Conservation (phyloP, 2,888 invertebrate genomes). For the Chaitophorus viminalis region DNA sequence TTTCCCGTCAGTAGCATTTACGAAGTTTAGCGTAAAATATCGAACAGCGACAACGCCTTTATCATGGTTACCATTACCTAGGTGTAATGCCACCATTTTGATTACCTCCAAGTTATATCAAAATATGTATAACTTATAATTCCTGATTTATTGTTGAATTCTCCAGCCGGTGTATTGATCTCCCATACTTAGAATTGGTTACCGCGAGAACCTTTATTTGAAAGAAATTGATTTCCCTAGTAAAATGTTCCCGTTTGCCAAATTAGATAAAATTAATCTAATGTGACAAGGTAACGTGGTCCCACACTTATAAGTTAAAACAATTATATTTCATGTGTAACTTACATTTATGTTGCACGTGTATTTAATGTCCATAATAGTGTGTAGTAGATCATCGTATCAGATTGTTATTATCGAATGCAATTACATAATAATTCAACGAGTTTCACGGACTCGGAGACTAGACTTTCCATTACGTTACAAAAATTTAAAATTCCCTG, state of each 20-base stretch:
- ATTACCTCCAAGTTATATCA: no score
- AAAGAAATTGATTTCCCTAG: neutral
- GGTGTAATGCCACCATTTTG: no score
- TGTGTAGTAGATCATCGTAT: neutral
- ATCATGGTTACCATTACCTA: no score
- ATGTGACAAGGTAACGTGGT: neutral
- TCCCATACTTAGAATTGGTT: neutral
- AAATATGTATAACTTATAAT: no score
- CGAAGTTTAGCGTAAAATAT: no score
- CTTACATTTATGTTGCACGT: neutral
- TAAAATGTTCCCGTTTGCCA: neutral
- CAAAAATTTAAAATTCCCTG: neutral
- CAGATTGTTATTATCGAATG: no score
- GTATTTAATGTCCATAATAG: neutral
- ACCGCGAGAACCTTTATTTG: neutral
- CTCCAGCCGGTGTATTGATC: neutral
- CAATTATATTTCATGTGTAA: neutral
- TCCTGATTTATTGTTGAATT: no score
- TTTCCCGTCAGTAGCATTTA: no score
- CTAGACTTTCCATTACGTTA: neutral
- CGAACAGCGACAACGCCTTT: no score
- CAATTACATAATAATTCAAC: no score
- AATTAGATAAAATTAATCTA: neutral
- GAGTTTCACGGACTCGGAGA: neutral
- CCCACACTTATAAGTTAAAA: neutral